These are phyloP conservation scores for Gortyna flavago DNA, from an alignment of 2,888 invertebrate species.

Conservation along the genomic window DNA sequence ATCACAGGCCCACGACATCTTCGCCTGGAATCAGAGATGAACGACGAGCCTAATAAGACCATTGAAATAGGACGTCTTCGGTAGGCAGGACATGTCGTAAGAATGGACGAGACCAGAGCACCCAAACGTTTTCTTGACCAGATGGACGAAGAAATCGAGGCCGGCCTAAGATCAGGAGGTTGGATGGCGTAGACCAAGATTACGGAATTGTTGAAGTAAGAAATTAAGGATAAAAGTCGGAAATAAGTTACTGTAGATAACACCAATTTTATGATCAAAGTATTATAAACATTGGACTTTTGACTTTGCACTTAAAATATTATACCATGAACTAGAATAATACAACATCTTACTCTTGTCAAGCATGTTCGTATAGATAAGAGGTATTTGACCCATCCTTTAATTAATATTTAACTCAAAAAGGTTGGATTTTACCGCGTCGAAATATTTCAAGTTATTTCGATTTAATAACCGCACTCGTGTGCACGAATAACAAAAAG, in stretches of 20 bases:
- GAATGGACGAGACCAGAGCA: not conserved
- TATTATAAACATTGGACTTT: not conserved
- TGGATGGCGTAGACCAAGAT: not conserved
- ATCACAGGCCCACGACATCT: slow-evolving; percentile 77
- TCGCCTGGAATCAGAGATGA: slow-evolving; percentile 40
- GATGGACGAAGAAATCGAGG: not conserved
- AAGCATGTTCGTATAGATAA: not conserved
- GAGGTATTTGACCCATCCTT: not conserved
- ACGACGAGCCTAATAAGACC: not conserved
- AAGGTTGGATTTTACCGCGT: not conserved
- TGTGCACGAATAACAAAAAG: not conserved
- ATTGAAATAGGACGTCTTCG: not conserved
- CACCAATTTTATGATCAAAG: not conserved
- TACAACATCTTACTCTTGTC: not conserved
- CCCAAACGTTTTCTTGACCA: not conserved
- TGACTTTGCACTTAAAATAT: not conserved
- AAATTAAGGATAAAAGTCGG: not conserved
- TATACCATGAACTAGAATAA: not conserved
- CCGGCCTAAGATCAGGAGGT: too few relatives aligned
- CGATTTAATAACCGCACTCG: not conserved
- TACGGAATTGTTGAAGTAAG: too few relatives aligned
- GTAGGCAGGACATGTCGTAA: not conserved
- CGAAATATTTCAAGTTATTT: not conserved
- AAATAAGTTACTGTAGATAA: not conserved
- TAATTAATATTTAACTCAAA: too few relatives aligned